Evolutionary conservation across 1,140 invertebrate genomes (phyloP).

Genomic region (Zaprionus camerounensis): DNA sequence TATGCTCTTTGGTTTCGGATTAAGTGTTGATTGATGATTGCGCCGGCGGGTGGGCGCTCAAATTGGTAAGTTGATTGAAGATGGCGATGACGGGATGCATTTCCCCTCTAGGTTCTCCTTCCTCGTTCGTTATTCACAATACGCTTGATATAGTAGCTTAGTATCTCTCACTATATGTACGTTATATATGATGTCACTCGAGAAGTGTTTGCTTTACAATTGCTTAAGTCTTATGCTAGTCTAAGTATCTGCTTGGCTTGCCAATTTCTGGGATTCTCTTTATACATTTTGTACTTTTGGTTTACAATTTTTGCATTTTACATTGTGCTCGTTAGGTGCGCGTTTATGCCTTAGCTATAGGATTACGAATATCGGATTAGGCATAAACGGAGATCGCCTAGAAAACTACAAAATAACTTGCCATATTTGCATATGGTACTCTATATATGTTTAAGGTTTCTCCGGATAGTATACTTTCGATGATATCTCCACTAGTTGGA

Average conservation of each 20-base stretch:
- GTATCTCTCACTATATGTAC: background rate
- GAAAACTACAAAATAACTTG: conserved; percentile 46
- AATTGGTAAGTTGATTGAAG: conserved; percentile 59
- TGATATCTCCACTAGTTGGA: conserved; percentile 31
- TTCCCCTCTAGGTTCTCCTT: conserved; percentile 17
- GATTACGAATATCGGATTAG: conserved; percentile 48
- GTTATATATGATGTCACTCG: conserved; percentile 48
- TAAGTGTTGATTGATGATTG: conserved; percentile 73
- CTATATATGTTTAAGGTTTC: conserved; percentile 1
- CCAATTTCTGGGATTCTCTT: conserved; percentile 51
- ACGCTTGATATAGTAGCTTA: conserved; percentile 46
- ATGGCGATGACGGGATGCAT: conserved; percentile 14
- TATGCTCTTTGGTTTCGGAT: conserved; percentile 26
- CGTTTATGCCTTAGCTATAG: conserved; percentile 58
- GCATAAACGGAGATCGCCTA: conserved; percentile 55
- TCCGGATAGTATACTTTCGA: conserved; percentile 43
- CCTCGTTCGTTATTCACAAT: conserved; percentile 58
- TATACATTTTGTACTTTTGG: conserved; percentile 75
- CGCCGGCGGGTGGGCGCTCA: conserved; percentile 36
- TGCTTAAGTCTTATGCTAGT: conserved; percentile 40
- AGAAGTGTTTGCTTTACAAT: conserved; percentile 81
- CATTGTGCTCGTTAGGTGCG: conserved; percentile 65
- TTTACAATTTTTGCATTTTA: conserved; percentile 77
- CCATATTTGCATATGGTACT: conserved; percentile 19
- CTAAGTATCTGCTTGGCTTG: conserved; percentile 43